These are phyloP conservation scores for Thalassophryne amazonica DNA, from an alignment of 2,797 vertebrate species.

Conservation along the genomic window DNA sequence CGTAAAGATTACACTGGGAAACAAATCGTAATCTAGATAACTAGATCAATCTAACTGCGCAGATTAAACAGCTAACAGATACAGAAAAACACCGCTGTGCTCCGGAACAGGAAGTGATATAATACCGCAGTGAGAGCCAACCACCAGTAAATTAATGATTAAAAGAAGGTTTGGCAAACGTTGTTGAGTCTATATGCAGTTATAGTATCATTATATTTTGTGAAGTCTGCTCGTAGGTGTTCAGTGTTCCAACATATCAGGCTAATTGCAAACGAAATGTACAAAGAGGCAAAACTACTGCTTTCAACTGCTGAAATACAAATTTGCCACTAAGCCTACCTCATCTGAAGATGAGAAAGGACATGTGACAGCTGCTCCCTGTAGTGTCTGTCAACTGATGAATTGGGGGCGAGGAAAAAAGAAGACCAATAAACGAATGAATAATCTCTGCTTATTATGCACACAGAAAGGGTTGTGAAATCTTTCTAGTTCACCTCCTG, in stretches of 20 bases:
- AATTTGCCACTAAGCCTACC: constrained; percentile 1
- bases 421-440: constrained; percentile 14
- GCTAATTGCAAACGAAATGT: constrained; percentile 4
- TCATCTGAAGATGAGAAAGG: constrained; percentile 8
- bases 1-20: too few relatives aligned
- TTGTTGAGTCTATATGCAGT: not conserved
- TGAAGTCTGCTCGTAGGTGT: constrained; percentile 4
- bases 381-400: constrained; percentile 11
- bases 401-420: constrained; percentile 6
- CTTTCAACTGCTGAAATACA: constrained; percentile 2
- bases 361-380: constrained; percentile 19
- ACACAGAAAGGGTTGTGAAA: not conserved
- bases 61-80: too few relatives aligned
- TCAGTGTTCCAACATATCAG: not conserved
- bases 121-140: too few relatives aligned
- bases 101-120: too few relatives aligned
- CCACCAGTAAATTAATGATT: constrained; percentile 15
- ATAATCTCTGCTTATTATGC: constrained; percentile 22
- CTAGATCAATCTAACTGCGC: too few relatives aligned
- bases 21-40: too few relatives aligned
- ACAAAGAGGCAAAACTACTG: not conserved
- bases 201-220: constrained; percentile 1
- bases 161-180: not conserved
- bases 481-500: constrained; percentile 6
- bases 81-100: too few relatives aligned